Percentiles rank a stretch among this genome's conserved stretches.
Evolutionary conservation across 2,113 vertebrate genomes (phyloP).

Genomic region (Salvelinus namaycush): DNA sequence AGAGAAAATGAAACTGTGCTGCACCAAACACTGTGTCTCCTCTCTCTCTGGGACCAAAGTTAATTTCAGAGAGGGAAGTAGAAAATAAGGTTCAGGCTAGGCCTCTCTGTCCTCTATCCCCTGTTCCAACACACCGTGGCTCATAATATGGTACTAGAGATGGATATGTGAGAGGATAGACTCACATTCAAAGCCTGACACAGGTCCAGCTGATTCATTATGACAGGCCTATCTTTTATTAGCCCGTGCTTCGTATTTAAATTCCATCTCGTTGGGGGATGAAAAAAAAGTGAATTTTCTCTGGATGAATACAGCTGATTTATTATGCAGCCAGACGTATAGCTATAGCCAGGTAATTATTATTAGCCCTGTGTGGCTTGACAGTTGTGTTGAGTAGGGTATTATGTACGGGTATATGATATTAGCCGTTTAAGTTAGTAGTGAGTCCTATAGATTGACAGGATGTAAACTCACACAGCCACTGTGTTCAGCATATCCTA

Average conservation of each 20-base stretch:
- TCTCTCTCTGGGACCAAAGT: conserved; percentile 66
- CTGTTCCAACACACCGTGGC: conserved; percentile 48
- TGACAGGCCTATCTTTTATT: conserved; percentile 82
- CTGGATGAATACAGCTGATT: conserved; percentile 74
- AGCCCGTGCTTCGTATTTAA: conserved; percentile 75
- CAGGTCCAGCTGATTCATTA: conserved; percentile 76
- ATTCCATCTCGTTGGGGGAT: conserved; percentile 63
- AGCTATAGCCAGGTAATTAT: conserved; percentile 67
- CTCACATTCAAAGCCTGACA: conserved; percentile 75
- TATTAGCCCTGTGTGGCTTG: conserved; percentile 61
- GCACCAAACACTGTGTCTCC: conserved; percentile 65
- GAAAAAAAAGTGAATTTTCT: conserved; percentile 65
- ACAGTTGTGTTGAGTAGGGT: conserved; percentile 55
- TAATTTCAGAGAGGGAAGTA: conserved; percentile 63
- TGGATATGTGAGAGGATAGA: conserved; percentile 73
- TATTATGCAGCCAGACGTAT: conserved; percentile 65
- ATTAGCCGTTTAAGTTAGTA: conserved; percentile 17
- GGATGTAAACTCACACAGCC: conserved; percentile 39
- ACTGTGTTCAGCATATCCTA: conserved; percentile 35
- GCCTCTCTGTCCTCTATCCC: conserved; percentile 53
- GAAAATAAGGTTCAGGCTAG: conserved; percentile 40
- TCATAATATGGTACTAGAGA: conserved; percentile 52
- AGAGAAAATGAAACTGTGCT: conserved; percentile 71
- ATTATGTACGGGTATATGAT: too few relatives aligned
- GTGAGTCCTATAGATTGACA: conserved; percentile 36